Conservation (phyloP, 92 coral and sea anemone species). For the Umimayanthus kanabou region DNA sequence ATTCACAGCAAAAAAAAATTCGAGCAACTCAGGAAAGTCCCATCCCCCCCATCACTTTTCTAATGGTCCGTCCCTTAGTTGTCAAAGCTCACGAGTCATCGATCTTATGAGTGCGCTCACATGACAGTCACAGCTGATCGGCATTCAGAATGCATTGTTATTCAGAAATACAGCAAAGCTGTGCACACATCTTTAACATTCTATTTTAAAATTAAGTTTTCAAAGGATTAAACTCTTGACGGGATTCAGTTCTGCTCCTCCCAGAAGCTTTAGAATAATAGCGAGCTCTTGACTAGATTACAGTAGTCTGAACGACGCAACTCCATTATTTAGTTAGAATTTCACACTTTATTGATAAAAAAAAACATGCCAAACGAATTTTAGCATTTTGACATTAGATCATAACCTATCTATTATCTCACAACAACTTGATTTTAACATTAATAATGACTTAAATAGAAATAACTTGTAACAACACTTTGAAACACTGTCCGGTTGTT, state of each 20-base stretch:
- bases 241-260: slow-evolving; percentile 14
- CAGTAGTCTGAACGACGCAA: not conserved
- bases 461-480: not conserved
- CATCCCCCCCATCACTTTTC: too few relatives aligned
- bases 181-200: slow-evolving; percentile 45
- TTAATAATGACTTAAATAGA: slow-evolving; percentile 19
- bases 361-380: not conserved
- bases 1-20: too few relatives aligned
- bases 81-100: not conserved
- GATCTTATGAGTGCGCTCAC: not conserved
- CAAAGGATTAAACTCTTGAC: slow-evolving; percentile 31
- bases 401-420: not conserved
- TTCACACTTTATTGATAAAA: slow-evolving; percentile 7
- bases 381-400: slow-evolving; percentile 1
- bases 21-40: too few relatives aligned
- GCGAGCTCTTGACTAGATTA: not conserved
- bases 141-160: slow-evolving; percentile 20
- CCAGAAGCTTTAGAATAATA: slow-evolving; percentile 18
- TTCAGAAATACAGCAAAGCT: slow-evolving; percentile 44
- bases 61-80: too few relatives aligned
- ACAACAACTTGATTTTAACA: not conserved
- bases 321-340: not conserved
- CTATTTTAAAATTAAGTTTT: slow-evolving; percentile 32
- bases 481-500: not conserved
- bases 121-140: slow-evolving; percentile 30